Evolutionary conservation across 30 jellyfish, hydroid and myxozoan species (phyloP).

Genomic region (Catostylus mosaicus): DNA sequence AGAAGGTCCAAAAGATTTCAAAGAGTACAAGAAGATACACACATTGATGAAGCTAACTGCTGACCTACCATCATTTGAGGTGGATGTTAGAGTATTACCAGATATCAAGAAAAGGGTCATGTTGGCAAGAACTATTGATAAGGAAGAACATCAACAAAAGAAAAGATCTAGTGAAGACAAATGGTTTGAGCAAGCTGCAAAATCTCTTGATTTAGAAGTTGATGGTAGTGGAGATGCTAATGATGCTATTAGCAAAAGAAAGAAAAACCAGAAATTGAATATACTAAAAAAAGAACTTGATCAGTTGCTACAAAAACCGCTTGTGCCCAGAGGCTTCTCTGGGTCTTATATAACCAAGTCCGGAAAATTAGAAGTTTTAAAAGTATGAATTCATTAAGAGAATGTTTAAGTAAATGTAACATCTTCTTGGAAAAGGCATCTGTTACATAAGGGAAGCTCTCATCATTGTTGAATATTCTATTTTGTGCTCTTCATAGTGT

Average conservation of each 20-base stretch:
- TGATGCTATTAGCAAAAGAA: constrained; percentile 13
- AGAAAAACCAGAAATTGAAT: constrained; percentile 12
- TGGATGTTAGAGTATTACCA: constrained; percentile 65
- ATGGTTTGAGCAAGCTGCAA: constrained; percentile 80
- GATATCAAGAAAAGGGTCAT: constrained; percentile 74
- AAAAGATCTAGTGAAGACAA: constrained; percentile 50
- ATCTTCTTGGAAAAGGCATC: too few species aligned
- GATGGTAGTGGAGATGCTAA: constrained; percentile 41
- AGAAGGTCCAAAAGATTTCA: constrained; percentile 87
- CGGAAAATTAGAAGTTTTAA: constrained; percentile 60
- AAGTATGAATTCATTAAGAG: background rate
- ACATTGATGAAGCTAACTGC: constrained; percentile 61
- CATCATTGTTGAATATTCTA: too few species aligned
- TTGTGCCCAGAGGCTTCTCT: constrained; percentile 88
- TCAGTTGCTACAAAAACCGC: constrained; percentile 40
- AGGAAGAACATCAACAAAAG: constrained; percentile 70
- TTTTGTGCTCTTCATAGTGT: too few species aligned
- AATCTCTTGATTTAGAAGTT: constrained; percentile 76
- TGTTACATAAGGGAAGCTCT: too few species aligned
- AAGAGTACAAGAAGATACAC: constrained; percentile 72
- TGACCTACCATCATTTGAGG: constrained; percentile 62
- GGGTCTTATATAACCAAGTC: constrained; percentile 83
- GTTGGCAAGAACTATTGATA: constrained; percentile 81
- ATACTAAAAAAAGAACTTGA: constrained; percentile 44
- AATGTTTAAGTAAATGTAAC: too few species aligned